Evolutionary conservation across 2,797 vertebrate species (phyloP), one percentile per base, ranked within the genome.

Genomic region (Spea hammondii): DNA sequence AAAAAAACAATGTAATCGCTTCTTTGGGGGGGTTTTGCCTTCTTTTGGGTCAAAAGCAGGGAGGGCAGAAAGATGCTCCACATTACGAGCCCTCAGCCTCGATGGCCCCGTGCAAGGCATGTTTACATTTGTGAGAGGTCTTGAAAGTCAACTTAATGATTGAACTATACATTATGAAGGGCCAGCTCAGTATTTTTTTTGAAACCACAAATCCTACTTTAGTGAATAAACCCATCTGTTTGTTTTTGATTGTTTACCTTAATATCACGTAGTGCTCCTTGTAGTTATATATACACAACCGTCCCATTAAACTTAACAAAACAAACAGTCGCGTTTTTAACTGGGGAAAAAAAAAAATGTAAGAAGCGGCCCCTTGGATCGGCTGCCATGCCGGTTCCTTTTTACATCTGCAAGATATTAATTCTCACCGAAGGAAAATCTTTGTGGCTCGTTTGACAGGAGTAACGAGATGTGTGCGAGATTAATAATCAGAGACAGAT

Each of bases 371-470:
- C 76, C 60, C 69, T 17, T 12, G 65, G 76, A 14, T 67, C 5
- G 8, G 67, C 66, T 55, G 62, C 32, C 66, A 77, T 10, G 45
- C 66, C 32, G 76, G 65, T 6, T 46, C 44, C 45, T 12, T 8
- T 49, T 8, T 62, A 67, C 77, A 79, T 79, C 77, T 79, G 70
- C 50, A 79, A 67, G 12, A 32, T 53, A 79, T 79, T 79, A 60
- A 54, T 17, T 64, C 65, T 57, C 70, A 66, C 7, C 62, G 6
- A 72, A 71, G 32, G 70, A 55, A 72, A 50, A 4, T 12, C n/a
- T 53, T 13, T 11, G 50, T 13, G 45, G 50, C 59, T 76, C 69
- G 57, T 53, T 67, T 72, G 66, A 75, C 72, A 57, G 8, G 13
- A 32, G 48, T 75, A 80, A 80, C 60, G 60, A 71, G 64, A 17